These are phyloP conservation scores for Andrena cerasifolii DNA, from an alignment of 1,140 invertebrate genomes.

Conservation along the genomic window DNA sequence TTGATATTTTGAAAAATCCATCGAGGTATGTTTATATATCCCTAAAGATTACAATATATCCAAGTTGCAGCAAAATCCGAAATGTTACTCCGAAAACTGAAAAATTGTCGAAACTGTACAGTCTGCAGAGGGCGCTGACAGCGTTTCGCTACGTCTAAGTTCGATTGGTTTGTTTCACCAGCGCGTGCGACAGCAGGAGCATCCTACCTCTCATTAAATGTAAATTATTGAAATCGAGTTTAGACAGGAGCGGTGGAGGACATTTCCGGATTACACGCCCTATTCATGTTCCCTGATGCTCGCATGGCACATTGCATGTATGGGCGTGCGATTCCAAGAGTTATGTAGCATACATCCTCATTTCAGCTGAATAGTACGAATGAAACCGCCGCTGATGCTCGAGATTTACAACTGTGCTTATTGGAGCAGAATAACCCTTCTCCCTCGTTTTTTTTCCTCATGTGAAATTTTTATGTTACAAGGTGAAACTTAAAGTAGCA, in stretches of 20 bases:
- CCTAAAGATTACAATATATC: too few species aligned
- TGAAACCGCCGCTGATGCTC: neutral
- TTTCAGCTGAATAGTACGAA: neutral
- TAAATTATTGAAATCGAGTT: conserved; percentile 6
- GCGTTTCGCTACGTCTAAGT: too few species aligned
- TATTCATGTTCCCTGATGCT: conserved; percentile 23
- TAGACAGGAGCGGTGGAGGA: neutral
- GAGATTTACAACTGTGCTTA: neutral
- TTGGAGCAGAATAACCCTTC: neutral
- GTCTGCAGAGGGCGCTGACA: too few species aligned
- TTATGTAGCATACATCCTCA: conserved; percentile 23
- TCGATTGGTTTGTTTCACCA: too few species aligned
- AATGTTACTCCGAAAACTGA: too few species aligned
- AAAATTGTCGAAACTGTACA: too few species aligned
- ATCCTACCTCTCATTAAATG: too few species aligned
- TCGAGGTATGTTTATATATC: too few species aligned
- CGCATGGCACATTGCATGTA: neutral
- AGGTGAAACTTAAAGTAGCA: neutral
- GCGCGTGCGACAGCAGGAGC: too few species aligned
- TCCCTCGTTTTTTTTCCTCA: neutral
- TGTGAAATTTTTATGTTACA: neutral
- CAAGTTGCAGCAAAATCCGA: too few species aligned
- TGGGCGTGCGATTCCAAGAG: neutral
- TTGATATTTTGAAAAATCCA: too few species aligned
- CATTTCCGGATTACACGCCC: conserved; percentile 13